These are phyloP conservation scores for Bombus waltoni DNA, from an alignment of 1,140 invertebrate genomes.

Conservation along the genomic window DNA sequence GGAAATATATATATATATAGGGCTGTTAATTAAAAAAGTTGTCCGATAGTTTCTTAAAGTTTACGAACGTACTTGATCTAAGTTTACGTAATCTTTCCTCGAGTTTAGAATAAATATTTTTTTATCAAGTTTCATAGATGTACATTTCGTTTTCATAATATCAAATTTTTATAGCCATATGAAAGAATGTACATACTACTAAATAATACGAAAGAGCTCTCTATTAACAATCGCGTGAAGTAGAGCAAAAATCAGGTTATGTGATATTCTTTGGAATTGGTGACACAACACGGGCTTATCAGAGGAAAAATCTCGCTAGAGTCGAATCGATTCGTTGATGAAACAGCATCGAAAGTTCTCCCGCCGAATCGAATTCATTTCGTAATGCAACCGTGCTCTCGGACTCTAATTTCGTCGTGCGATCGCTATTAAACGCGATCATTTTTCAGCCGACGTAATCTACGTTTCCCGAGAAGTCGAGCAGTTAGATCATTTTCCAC, in stretches of 20 bases:
- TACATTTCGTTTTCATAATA: too few relatives aligned
- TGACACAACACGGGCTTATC: not conserved
- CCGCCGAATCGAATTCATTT: not conserved
- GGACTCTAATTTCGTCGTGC: conserved; percentile 10
- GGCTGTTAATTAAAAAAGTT: too few relatives aligned
- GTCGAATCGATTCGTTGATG: not conserved
- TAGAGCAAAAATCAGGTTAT: not conserved
- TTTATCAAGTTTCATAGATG: too few relatives aligned
- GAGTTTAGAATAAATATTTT: too few relatives aligned
- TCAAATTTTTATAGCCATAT: too few relatives aligned
- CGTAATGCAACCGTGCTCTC: not conserved
- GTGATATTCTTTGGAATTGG: too few relatives aligned
- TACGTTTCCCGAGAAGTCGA: conserved; percentile 3
- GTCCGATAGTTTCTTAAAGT: too few relatives aligned
- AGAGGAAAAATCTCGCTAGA: not conserved
- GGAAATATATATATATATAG: too few relatives aligned
- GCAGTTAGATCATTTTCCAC: conserved; percentile 48
- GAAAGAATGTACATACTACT: too few relatives aligned
- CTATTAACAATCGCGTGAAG: not conserved
- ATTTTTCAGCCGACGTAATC: conserved; percentile 33
- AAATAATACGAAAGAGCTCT: not conserved
- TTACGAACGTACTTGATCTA: too few relatives aligned
- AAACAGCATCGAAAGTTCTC: too few relatives aligned
- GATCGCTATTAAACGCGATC: conserved; percentile 37
- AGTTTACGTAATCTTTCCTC: too few relatives aligned